Base-by-base conservation (phyloP, 2,888 invertebrate genomes). In the Dynastes tityus region DNA sequence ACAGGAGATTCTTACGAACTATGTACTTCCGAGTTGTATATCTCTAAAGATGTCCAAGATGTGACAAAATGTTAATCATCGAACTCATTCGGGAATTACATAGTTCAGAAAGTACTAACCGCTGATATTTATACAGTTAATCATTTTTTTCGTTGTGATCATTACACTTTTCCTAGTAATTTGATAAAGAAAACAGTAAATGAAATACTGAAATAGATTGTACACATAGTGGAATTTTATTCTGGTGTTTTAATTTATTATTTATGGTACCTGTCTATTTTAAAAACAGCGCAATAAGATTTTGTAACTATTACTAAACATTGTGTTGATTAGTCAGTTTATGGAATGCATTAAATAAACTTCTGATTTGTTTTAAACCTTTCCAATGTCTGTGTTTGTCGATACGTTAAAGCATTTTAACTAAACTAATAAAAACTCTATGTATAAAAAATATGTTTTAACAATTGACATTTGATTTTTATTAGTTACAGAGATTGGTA, bases 381-480 rank as follows among this genome's bases (percentile, higher is more conserved):
- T 70, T 49, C 49, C 22, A 70, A 70, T 51, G 16, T 49, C 49
- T 29, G 29, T 51, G n/a, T 13, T 63, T 32, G 22, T 63, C 13
- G 13, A 13, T 63, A 32, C 9, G 13, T 37, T 65, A 65, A 65
- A 65, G 13, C 45, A 45, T 68, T 51, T 51, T 27, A 68, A 51
- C 27, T 68, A 27, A 68, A 68, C 45, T 74, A 74, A 49, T 74
- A 74, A 74, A 61, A 74, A 63, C 45, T 22, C 27, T 63, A 70
- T 61, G 63, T 77, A 77, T 77, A 77, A 74, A 77, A 77, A 77
- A 77, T 77, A 77, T 71, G 71, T 71, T 77, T 77, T 49, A 77
- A 77, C 68, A 71, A 77, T 77, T 77, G 77, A 77, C 77, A 65
- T 71, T 61, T 49, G 40, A 58, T 77, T 71, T 58, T 77, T 40